phyloP scores from a whole-genome alignment of 2,797 vertebrate genomes.

The Notolepis coatsorum region DNA sequence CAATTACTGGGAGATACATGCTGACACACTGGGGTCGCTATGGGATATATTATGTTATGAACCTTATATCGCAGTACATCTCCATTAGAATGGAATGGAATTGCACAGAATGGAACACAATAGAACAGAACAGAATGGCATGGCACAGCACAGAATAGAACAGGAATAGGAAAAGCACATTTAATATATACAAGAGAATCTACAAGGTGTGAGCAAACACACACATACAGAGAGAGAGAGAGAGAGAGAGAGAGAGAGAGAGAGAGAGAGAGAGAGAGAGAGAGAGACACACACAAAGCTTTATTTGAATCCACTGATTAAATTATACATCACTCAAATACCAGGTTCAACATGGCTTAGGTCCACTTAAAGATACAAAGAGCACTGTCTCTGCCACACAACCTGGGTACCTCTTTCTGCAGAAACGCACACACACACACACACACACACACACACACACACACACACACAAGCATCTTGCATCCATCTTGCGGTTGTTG shows the following conservation, averaged over 20 bases:
- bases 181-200: too few species aligned
- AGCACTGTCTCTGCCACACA: not conserved
- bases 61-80: not conserved
- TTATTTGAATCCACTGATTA: too few species aligned
- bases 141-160: not conserved
- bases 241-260: too few species aligned
- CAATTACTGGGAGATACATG: constrained; percentile 33
- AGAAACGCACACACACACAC: not conserved
- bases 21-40: constrained; percentile 14
- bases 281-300: too few species aligned
- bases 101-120: not conserved
- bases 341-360: too few species aligned
- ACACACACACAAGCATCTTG: constrained; percentile 3
- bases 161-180: not conserved
- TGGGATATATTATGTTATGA: not conserved
- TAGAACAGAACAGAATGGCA: not conserved
- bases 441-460: not conserved
- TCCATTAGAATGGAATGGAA: not conserved
- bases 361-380: too few species aligned
- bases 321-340: too few species aligned
- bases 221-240: too few species aligned
- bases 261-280: too few species aligned
- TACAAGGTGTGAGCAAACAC: too few species aligned
- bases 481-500: constrained; percentile 32
- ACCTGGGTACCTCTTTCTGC: too few species aligned